Percentiles rank a stretch among this genome's conserved stretches.
Conservation (phyloP, 2,888 invertebrate species). For the Epinotia demarniana region DNA sequence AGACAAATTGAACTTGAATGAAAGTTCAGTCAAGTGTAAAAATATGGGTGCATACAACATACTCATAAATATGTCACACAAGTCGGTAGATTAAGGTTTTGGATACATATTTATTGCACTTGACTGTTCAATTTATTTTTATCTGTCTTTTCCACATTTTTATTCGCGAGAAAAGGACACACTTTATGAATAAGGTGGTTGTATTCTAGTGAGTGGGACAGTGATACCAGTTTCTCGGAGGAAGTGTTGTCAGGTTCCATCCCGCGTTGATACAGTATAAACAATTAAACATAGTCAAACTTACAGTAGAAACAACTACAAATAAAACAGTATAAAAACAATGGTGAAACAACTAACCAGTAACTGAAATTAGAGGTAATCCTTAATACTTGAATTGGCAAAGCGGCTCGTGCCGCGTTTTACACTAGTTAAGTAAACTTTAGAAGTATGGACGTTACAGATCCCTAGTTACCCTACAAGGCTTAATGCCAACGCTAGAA, state of each 20-base stretch:
- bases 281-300: slow-evolving; percentile 18
- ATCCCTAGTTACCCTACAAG: slow-evolving; percentile 30
- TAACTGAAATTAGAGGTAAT: slow-evolving; percentile 32
- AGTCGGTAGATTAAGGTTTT: no score
- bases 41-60: no score
- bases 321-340: slow-evolving; percentile 37
- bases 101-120: no score
- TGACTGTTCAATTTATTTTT: no score
- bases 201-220: neutral
- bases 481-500: slow-evolving; percentile 25
- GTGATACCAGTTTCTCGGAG: neutral
- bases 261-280: neutral
- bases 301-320: slow-evolving; percentile 26
- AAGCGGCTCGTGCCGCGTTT: neutral
- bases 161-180: no score
- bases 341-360: slow-evolving; percentile 25
- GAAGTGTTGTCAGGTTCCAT: neutral
- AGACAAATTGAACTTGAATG: no score
- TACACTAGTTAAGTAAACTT: slow-evolving; percentile 14
- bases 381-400: slow-evolving; percentile 40
- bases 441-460: slow-evolving; percentile 41
- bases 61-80: no score
- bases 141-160: no score
- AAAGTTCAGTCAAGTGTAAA: no score
- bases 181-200: no score